Evolutionary conservation across 2,888 invertebrate species (phyloP).

Genomic region (Cistogaster globosa): DNA sequence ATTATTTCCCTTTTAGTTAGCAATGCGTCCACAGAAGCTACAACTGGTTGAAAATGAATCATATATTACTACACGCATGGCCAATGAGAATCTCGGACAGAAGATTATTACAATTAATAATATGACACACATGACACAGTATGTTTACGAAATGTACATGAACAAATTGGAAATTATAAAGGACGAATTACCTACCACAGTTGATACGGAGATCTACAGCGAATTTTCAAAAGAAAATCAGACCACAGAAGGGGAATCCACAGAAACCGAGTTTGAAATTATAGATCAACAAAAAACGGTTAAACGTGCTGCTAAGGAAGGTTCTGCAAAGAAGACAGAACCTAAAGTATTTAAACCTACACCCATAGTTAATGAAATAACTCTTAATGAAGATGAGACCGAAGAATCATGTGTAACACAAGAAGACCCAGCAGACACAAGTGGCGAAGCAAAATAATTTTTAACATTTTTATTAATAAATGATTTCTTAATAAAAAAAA

Average conservation of each 20-base stretch:
- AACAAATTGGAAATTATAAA: slow-evolving; percentile 88
- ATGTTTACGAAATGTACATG: slow-evolving; percentile 96
- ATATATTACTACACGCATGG: slow-evolving; percentile 88
- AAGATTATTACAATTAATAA: slow-evolving; percentile 78
- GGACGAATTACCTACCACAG: slow-evolving; percentile 75
- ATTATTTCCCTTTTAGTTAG: slow-evolving; percentile 85
- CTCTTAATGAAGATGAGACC: slow-evolving; percentile 72
- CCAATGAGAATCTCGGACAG: slow-evolving; percentile 80
- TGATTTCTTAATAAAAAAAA: slow-evolving; percentile 28
- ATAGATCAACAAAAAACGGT: slow-evolving; percentile 54
- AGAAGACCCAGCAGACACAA: neutral
- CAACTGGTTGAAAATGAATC: slow-evolving; percentile 91
- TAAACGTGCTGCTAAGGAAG: slow-evolving; percentile 68
- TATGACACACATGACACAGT: slow-evolving; percentile 97
- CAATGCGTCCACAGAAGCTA: slow-evolving; percentile 90
- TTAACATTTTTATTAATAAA: slow-evolving; percentile 24
- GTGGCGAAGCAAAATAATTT: slow-evolving; percentile 37
- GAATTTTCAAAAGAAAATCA: slow-evolving; percentile 83
- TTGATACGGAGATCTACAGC: slow-evolving; percentile 77
- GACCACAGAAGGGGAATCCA: neutral
- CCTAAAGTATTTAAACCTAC: slow-evolving; percentile 79
- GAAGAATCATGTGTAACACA: slow-evolving; percentile 21
- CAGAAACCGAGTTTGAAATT: slow-evolving; percentile 17
- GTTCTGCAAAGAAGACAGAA: slow-evolving; percentile 38
- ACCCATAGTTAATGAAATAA: slow-evolving; percentile 85